A percentile compares a stretch with the other conserved stretches of the same genome.
These are phyloP conservation scores for Grammomys surdaster DNA, from an alignment of 2,113 vertebrate genomes.

Conservation along the genomic window DNA sequence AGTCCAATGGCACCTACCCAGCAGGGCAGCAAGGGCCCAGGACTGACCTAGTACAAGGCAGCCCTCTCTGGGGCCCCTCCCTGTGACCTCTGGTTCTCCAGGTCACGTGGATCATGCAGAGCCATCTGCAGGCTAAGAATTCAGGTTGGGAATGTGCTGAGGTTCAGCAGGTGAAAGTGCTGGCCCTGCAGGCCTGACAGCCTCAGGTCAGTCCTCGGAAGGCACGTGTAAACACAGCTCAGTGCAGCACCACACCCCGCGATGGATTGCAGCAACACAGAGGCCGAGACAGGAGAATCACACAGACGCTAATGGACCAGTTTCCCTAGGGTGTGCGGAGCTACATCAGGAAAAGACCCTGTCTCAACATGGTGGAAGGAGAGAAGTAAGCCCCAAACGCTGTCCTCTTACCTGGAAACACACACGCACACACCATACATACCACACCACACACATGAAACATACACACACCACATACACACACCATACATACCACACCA, in stretches of 20 bases:
- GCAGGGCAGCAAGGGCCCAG: neutral
- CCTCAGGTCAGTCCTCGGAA: neutral
- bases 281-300: neutral
- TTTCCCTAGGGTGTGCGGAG: neutral
- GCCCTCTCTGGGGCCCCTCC: neutral
- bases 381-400: neutral
- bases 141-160: neutral
- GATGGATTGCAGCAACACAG: neutral
- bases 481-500: too few species aligned
- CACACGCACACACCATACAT: neutral
- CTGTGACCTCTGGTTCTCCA: neutral
- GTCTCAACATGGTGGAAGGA: neutral
- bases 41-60: neutral
- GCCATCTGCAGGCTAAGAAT: neutral
- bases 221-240: neutral
- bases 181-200: neutral
- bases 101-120: rapidly evolving
- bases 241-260: too few species aligned
- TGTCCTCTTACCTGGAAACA: neutral
- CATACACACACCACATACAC: too few species aligned
- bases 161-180: neutral
- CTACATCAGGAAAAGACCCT: neutral
- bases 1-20: neutral
- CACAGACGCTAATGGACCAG: neutral
- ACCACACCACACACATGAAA: neutral